Evolutionary conservation across 2,797 vertebrate genomes (phyloP).

Genomic region (Scomberomorus guttatus): DNA sequence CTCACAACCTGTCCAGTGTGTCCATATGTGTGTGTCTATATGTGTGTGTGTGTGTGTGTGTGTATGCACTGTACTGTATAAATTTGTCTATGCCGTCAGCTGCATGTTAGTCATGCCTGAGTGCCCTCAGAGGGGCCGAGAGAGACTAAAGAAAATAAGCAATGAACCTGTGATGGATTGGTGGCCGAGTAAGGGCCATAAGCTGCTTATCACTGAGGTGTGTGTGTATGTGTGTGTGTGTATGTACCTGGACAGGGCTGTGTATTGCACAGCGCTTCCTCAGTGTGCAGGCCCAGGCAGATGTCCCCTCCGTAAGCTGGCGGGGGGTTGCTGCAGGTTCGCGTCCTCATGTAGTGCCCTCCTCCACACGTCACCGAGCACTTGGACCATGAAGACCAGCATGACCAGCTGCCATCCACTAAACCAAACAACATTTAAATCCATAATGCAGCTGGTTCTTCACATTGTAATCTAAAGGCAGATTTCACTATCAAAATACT

Average conservation of each 20-base stretch:
- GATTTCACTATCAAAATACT: neutral
- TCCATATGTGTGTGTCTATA: neutral
- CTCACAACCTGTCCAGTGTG: slow-evolving; percentile 31
- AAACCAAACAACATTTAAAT: slow-evolving; percentile 25
- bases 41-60: neutral
- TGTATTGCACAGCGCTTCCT: slow-evolving; percentile 96
- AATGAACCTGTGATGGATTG: slow-evolving; percentile 61
- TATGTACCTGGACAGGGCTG: slow-evolving; percentile 93
- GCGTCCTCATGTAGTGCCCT: slow-evolving; percentile 96
- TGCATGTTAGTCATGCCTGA: slow-evolving; percentile 64
- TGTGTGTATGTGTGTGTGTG: slow-evolving; percentile 36
- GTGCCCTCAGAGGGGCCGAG: slow-evolving; percentile 19
- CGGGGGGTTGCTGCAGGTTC: slow-evolving; percentile 94
- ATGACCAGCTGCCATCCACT: slow-evolving; percentile 98
- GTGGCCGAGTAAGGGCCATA: slow-evolving; percentile 33
- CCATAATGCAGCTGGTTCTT: neutral
- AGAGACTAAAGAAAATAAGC: slow-evolving; percentile 59
- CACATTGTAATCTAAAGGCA: neutral
- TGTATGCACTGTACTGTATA: neutral
- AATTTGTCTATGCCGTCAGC: slow-evolving; percentile 30
- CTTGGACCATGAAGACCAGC: slow-evolving; percentile 98
- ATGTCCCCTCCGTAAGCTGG: slow-evolving; percentile 96
- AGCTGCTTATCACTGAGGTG: slow-evolving; percentile 49
- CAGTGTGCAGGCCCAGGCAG: slow-evolving; percentile 97
- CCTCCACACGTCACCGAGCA: slow-evolving; percentile 97